Base-by-base conservation (phyloP, 2,797 vertebrate species). In the Amniataba percoides region DNA sequence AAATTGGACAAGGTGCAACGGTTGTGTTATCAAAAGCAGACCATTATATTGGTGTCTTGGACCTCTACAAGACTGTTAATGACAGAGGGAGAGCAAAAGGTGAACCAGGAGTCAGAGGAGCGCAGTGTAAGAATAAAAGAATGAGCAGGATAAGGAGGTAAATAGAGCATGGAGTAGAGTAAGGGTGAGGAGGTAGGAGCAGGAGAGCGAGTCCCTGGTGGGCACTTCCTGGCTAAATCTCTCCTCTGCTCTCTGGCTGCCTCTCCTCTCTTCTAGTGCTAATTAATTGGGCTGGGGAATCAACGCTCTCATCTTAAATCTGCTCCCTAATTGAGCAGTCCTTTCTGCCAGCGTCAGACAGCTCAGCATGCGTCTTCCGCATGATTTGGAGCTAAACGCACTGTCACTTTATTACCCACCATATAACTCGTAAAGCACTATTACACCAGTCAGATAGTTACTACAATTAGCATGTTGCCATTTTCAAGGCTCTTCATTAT, bases 341-440 rank as follows among this genome's bases (percentile, higher is more conserved):
- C 95, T 96, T 95, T 96, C 95, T 94, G 92, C 92, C 93, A 94
- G 93, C 93, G 87, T 94, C 87, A 92, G 92, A 92, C 95, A 95
- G 94, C 94, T 93, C 95, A 94, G 89, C 93, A 79, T 89, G 91
- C 66, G 86, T 94, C 96, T 96, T 97, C 95, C 87, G 94, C 95
- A 94, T 96, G 96, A 97, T 96, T 96, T 96, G 96, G 95, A 96
- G 95, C 95, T 96, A 96, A 97, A 97, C 95, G 95, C 94, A 90
- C 94, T 96, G 96, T 96, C 94, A 95, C 95, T 96, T 96, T 96
- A 96, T 96, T 96, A 96, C 95, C 94, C 94, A 92, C 85, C 92
- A 91, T 93, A 95, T 94, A 96, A 93, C 95, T 92, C 73, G 81
- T 71, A 85, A 94, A 95, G 87, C 84, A 90, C 94, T 91, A 95